Evolutionary conservation across 2,888 invertebrate species (phyloP).

Genomic region (Drosophila rellima): DNA sequence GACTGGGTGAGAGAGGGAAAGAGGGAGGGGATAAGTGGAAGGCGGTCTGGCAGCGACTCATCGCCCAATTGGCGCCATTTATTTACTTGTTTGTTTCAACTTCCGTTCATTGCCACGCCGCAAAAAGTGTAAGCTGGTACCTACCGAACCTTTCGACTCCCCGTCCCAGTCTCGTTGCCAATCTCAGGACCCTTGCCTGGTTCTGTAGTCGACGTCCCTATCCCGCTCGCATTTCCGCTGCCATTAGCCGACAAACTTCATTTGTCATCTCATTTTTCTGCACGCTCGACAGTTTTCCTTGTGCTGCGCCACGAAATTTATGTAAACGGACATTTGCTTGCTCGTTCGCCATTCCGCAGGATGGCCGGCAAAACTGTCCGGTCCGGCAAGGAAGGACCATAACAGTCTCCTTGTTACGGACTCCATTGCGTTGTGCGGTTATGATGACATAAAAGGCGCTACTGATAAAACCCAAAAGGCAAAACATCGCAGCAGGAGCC

Average conservation of each 20-base stretch:
- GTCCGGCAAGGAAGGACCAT: slow-evolving; percentile 9
- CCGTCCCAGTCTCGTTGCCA: too few species aligned
- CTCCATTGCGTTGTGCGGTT: slow-evolving; percentile 61
- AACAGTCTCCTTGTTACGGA: slow-evolving; percentile 45
- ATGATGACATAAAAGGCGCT: slow-evolving; percentile 78
- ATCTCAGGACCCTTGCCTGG: background rate
- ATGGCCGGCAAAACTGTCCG: slow-evolving; percentile 42
- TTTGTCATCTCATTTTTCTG: slow-evolving; percentile 81
- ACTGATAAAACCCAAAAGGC: slow-evolving; percentile 72
- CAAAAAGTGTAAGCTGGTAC: slow-evolving; percentile 75
- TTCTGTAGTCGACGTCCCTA: slow-evolving; percentile 5
- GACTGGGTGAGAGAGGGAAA: background rate
- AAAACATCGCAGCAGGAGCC: slow-evolving; percentile 52
- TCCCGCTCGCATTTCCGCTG: slow-evolving; percentile 74
- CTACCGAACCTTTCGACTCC: slow-evolving; percentile 43
- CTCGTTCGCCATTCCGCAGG: slow-evolving; percentile 55
- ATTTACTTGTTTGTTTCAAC: slow-evolving; percentile 81
- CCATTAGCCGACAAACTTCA: slow-evolving; percentile 81
- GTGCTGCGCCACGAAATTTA: slow-evolving; percentile 71
- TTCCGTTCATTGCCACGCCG: slow-evolving; percentile 81
- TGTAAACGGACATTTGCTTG: slow-evolving; percentile 78
- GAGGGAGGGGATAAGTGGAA: background rate
- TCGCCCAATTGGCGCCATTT: slow-evolving; percentile 81
- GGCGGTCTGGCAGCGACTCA: slow-evolving; percentile 29
- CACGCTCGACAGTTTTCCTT: slow-evolving; percentile 78